Conservation (phyloP, 1,140 invertebrate species). For the Aphelenchoides fujianensis region DNA sequence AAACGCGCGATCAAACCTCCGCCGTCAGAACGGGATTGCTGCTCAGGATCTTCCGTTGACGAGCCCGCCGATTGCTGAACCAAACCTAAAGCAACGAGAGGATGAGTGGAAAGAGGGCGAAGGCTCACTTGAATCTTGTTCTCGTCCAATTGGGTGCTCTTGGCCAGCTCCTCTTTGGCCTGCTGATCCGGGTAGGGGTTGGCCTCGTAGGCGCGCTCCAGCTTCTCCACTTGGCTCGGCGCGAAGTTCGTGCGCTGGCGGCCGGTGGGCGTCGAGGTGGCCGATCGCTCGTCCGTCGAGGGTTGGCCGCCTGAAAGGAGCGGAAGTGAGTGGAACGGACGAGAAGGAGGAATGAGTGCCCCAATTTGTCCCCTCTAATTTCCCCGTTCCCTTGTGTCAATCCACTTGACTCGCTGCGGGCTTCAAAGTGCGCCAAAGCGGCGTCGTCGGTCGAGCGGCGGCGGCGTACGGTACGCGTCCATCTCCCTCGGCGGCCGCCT, state of each 20-base stretch:
- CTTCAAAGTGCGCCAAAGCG: not conserved
- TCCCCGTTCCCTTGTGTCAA: no score
- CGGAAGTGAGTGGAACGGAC: not conserved
- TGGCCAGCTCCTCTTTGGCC: constrained; percentile 9
- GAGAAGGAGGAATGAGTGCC: no score
- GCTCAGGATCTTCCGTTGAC: constrained; percentile 68
- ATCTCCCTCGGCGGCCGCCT: not conserved
- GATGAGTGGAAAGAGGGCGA: constrained; percentile 7
- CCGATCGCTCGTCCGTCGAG: not conserved
- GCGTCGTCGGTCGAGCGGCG: not conserved
- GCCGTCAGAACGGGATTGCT: constrained; percentile 11
- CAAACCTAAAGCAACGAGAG: no score
- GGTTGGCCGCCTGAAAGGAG: constrained; percentile 1
- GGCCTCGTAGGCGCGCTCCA: constrained; percentile 78
- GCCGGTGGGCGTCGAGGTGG: constrained; percentile 61
- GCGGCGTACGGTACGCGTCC: not conserved
- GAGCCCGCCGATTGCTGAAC: constrained; percentile 69
- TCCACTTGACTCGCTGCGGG: not conserved
- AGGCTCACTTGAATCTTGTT: constrained; percentile 31
- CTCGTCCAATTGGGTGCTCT: constrained; percentile 12
- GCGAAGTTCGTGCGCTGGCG: constrained; percentile 96
- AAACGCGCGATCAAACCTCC: not conserved
- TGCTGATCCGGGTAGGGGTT: constrained; percentile 60
- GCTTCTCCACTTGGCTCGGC: constrained; percentile 93
- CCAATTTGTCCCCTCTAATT: no score